Evolutionary conservation across 1,140 invertebrate genomes (phyloP), one percentile per base, ranked within the genome.

Genomic region (Drosophila suzukii): DNA sequence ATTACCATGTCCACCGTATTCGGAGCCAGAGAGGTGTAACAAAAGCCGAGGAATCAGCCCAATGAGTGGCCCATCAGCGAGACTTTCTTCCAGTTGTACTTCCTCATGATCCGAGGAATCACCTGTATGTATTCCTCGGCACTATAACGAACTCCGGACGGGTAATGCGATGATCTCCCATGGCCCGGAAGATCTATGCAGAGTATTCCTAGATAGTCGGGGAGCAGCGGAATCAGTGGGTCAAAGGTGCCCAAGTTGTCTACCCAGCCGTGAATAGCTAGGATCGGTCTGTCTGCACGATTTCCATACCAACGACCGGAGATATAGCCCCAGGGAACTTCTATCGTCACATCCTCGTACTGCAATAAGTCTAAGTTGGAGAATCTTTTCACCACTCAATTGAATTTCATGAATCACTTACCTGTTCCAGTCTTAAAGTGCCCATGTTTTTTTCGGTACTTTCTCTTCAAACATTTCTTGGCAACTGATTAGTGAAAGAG

Each of bases 191-290:
- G 93, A 91, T 96, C 96, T 6, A 96, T 93, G 2, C 95, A 94
- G 8, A 96, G 83, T 50, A 96, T 93, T 4, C 94, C 93, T 8
- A 94, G 73, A 65, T 95, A 92, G 34, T 93, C 88, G 6, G 93
- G 93, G 27, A 96, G 77, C 30, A 94, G 78, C 11, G 95, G 94
- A 27, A 94, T 94, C 30, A 96, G 81, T 3, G 92, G 92, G 90
- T 96, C 95, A 93, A 96, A 97, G 3, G 94, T 94, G 7, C 94
- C 95, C 36, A 95, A 94, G 86, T 96, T 97, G 78, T 96, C 95
- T 91, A 94, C 93, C 95, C 95, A 96, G 2, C 96, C 96, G 86
- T 97, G 96, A 13, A 97, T 60, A 0, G 94, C 94, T 20, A 97
- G 75, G 38, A 96, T 94, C 1, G 96, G 96, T 24, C 93, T 92